Evolutionary conservation across 2,113 vertebrate species (phyloP).

Genomic region (Sminthopsis crassicaudata): DNA sequence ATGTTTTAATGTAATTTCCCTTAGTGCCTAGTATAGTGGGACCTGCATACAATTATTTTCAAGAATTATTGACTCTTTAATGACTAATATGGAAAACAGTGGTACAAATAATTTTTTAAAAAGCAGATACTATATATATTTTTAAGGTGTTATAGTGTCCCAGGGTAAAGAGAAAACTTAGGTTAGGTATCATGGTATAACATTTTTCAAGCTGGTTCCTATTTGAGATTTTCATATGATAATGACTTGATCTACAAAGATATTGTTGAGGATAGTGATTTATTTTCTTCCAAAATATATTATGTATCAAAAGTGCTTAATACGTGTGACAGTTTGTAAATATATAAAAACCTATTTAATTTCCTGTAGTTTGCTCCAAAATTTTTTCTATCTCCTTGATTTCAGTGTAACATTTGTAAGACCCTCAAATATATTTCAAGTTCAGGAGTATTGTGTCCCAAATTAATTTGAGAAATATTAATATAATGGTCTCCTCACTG

Average conservation of each 20-base stretch:
- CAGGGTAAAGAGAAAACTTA: background rate
- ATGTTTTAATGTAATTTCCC: background rate
- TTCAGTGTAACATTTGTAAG: background rate
- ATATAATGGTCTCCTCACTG: background rate
- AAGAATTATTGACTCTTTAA: background rate
- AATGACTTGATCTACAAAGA: background rate
- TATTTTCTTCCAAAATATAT: background rate
- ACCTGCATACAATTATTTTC: background rate
- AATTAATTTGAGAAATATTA: background rate
- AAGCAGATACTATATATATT: background rate
- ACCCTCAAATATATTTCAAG: background rate
- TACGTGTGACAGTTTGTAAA: background rate
- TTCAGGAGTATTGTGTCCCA: background rate
- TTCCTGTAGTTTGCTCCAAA: slow-evolving; percentile 27
- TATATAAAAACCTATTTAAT: background rate
- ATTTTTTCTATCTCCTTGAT: background rate
- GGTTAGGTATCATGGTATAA: background rate
- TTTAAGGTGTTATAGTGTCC: background rate
- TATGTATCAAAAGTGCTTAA: background rate
- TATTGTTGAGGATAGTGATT: background rate
- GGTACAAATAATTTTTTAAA: background rate
- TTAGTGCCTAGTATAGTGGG: background rate
- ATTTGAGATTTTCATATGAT: background rate
- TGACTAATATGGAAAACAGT: background rate
- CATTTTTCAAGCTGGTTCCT: background rate